Evolutionary conservation across 2,888 invertebrate species (phyloP), one percentile per base, ranked within the genome.

Genomic region (Lasioglossum pauxillum): DNA sequence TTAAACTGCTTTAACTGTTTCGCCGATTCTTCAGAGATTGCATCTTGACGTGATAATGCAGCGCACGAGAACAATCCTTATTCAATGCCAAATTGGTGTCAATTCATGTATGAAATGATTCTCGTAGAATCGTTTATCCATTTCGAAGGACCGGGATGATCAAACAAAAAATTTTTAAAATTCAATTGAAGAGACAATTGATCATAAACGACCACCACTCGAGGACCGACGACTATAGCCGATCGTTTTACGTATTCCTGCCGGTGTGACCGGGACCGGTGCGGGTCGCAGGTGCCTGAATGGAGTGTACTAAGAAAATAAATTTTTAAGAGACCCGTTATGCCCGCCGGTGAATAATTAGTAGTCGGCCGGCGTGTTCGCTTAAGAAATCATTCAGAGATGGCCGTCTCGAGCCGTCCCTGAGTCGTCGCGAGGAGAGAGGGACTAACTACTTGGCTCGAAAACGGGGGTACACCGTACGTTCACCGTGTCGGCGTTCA

Each of bases 401-500:
- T 19, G 71, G 27, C 27, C 35, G 71, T 53, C 75, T 87, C 78
- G 86, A 83, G 84, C 84, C 91, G 90, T 84, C 84, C 88, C 91
- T 92, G 91, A 82, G 14, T 64, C 71, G 41, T 75, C 19, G 67
- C 12, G 46, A 84, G 76, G 86, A 88, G 90, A 90, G 91, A 86
- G 91, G 92, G 91, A 87, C 78, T 80, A 84, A 83, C 89, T 86
- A 87, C 89, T 88, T 75, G 86, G 75, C 84, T 84, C 85, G 79
- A 86, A 92, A 91, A 92, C 81, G 90, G 89, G 89, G 90, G 74
- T 87, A 90, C 75, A 90, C 90, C 86, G 88, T 88, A 88, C 90
- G 81, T 89, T 91, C 91, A 86, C 89, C 89, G 87, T 76, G 83
- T n/a, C 83, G 76, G 78, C 83, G 82, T 88, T 91, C 88, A 88